Evolutionary conservation across 2,888 invertebrate species (phyloP), one percentile per base, ranked within the genome.

Genomic region (Lithophane ornitopus): DNA sequence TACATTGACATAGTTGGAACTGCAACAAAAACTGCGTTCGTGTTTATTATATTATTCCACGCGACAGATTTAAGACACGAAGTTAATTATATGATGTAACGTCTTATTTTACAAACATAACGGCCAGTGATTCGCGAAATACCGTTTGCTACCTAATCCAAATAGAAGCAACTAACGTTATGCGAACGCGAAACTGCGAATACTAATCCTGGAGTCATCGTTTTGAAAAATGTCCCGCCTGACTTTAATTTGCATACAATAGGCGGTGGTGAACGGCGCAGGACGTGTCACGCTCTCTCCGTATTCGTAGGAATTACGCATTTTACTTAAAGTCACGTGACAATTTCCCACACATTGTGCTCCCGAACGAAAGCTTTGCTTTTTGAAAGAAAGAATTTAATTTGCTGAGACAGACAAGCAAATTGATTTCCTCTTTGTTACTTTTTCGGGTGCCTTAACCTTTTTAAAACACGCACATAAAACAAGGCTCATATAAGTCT

Each of bases 201-300:
- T 81, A 87, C 84, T 78, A 82, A 85, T 82, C 82, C 82, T 81
- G 84, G 78, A 86, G 79, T 85, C 81, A 85, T 76, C 76, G 87
- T 89, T 88, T 90, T 91, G 92, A 92, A 94, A 94, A 94, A 93
- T 92, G 89, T 92, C 92, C 91, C 89, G 89, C 91, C 90, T 89
- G 88, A 79, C 91, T 85, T 92, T 75, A 89, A 94, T 95, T 96
- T 94, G 94, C 95, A 95, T 95, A 95, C 95, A 96, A 95, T 95
- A 93, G 94, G 93, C 94, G 93, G 93, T 92, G 92, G 92, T 90
- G 93, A 92, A 92, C 89, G 90, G 91, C 90, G 86, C 84, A 84
- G 90, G 87, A 92, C 92, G 93, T 91, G 91, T 85, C 89, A 80
- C 85, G 89, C 87, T 87, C 81, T 85, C 88, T 85, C 85, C 87